A percentile compares a stretch with the other conserved stretches of the same genome.
These are phyloP conservation scores for Pachyramphus minor DNA, from an alignment of 2,113 vertebrate genomes.

Conservation along the genomic window DNA sequence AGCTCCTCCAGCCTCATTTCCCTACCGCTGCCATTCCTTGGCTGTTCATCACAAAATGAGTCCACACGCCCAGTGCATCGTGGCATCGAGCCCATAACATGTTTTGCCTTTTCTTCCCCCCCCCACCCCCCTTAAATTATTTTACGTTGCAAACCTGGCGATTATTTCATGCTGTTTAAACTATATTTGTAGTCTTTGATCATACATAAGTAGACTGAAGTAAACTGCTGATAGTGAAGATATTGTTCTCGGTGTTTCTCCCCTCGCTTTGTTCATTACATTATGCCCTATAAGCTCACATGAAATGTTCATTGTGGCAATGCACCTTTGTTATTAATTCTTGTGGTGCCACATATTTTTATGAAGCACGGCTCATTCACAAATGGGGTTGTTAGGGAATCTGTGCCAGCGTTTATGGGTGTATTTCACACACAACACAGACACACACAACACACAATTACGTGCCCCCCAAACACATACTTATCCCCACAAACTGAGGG, in stretches of 20 bases:
- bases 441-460: not conserved
- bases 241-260: conserved; percentile 68
- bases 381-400: conserved; percentile 33
- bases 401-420: not conserved
- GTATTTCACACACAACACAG: not conserved
- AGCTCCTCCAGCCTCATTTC: conserved; percentile 70
- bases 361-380: conserved; percentile 33
- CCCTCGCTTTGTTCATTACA: conserved; percentile 51
- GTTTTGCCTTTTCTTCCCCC: conserved; percentile 63
- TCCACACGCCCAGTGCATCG: conserved; percentile 2
- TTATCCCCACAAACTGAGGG: not conserved
- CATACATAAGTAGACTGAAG: conserved; percentile 71
- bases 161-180: conserved; percentile 81
- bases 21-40: conserved; percentile 60
- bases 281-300: conserved; percentile 36
- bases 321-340: conserved; percentile 65
- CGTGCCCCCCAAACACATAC: not conserved
- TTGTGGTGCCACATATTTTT: conserved; percentile 42
- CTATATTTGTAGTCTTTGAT: conserved; percentile 77
- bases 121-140: too few relatives aligned
- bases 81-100: conserved; percentile 23
- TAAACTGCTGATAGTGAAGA: conserved; percentile 73
- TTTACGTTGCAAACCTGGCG: conserved; percentile 66
- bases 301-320: conserved; percentile 54
- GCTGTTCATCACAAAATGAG: conserved; percentile 74